Evolutionary conservation across 2,888 invertebrate genomes (phyloP), one percentile per base, ranked within the genome.

Genomic region (Cheiracanthium punctorium): DNA sequence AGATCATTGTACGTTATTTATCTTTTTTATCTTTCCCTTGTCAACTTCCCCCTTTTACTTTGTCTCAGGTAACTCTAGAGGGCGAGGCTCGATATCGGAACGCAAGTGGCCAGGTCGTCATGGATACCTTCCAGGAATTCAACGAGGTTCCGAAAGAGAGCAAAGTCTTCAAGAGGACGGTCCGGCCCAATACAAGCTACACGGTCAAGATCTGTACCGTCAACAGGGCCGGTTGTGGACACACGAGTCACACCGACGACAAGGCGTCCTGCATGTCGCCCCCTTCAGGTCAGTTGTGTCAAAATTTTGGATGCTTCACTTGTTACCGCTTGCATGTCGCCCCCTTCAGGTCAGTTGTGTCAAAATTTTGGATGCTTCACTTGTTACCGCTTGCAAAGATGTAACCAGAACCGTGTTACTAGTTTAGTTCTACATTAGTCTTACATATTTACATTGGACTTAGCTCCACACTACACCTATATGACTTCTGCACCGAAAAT

Each of bases 151-250:
- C 75, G 28, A 84, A 73, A 30, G 88, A 85, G 58, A 85, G 75
- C 37, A 20, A 43, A n/a, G 88, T 76, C 24, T 88, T 88, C 80
- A 88, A 84, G 69, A 84, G 84, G 65, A 75, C 80, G 30, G 85
- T 89, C 41, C 88, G 88, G 77, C 94, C 96, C 1, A 96, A 97
- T 91, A 97, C 96, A 0, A 95, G 95, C 91, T 96, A 96, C 91
- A 95, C 95, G 10, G 95, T 96, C 0, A 88, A 90, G 89, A 91
- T 92, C 1, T 89, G 89, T 79, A 85, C 89, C 7, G 80, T 89
- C 73, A 89, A 89, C 70, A 86, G 95, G 73, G 94, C 95, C 43
- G 94, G 95, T 72, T 94, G 94, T 70, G 97, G 97, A 0, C 94
- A 94, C 88, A 41, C 81, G 30, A 89, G 89, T 69, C 64, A 69